Evolutionary conservation across 2,113 vertebrate species (phyloP), one percentile per base, ranked within the genome.

Genomic region (Scalopus aquaticus): DNA sequence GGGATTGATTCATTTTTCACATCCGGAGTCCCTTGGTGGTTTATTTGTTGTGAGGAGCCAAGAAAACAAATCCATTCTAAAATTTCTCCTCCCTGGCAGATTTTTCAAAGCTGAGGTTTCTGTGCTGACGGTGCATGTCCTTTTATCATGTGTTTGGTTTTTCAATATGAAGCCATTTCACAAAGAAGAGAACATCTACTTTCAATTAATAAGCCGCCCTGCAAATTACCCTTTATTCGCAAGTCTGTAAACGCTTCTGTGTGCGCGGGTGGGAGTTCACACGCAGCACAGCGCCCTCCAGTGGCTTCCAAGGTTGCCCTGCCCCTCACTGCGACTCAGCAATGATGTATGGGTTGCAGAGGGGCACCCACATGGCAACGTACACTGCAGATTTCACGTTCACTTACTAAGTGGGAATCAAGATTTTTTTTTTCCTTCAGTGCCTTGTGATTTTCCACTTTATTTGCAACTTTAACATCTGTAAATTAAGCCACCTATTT

Each of bases 51-150:
- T 49, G 32, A 87, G 80, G 67, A 90, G 93, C 49, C 95, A 93
- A 56, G 94, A 94, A 94, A 90, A 91, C 70, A 91, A 94, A 81
- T 76, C 69, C 54, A 64, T 84, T 37, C 82, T 89, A 79, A 87
- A 92, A 70, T 90, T 95, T 94, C 82, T 94, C 51, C 80, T 90
- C 83, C 54, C 90, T 97, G 89, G 96, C 89, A 87, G 26, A 58
- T 72, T 77, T 76, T 90, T 92, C 80, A 95, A 93, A 95, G 93
- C 87, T 93, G 95, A 73, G 54, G 83, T 95, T 96, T 96, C 79
- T 80, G 86, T 97, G 97, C 89, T 96, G 86, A 96, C 83, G 90
- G 5, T 85, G 67, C 95, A n/a, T 46, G 32, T 69, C 44, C 65
- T 96, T 91, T 80, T 76, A 89, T 82, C 86, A 73, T 74, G 86